Conservation (phyloP, 2,113 vertebrate species). For the Lynx canadensis region DNA sequence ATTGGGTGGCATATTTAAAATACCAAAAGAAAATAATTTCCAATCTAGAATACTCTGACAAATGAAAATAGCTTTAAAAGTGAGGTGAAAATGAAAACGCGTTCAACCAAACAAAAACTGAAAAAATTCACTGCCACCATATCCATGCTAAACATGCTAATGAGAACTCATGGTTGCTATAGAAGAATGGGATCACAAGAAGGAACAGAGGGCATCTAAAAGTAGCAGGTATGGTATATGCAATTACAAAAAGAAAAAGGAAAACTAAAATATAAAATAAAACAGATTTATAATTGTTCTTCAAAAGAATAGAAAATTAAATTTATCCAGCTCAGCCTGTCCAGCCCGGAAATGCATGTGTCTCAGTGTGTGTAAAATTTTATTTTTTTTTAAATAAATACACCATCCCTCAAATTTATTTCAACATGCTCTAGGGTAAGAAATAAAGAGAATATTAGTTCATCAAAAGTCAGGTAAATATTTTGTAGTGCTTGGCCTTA, state of each 20-base stretch:
- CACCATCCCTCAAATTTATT: background rate
- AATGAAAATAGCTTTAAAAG: background rate
- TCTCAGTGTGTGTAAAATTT: background rate
- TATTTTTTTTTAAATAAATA: background rate
- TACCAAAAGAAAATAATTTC: background rate
- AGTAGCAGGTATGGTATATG: fast-evolving
- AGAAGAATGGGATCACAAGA: too few relatives aligned
- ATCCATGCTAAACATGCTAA: background rate
- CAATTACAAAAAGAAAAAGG: background rate
- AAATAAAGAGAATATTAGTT: background rate
- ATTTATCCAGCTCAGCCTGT: background rate
- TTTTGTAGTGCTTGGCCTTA: background rate
- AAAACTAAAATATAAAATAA: background rate
- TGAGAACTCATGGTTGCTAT: background rate
- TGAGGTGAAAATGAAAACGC: background rate
- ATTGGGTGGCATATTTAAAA: background rate
- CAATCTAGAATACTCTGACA: background rate
- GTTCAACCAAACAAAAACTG: background rate
- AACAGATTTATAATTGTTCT: background rate
- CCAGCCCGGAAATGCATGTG: background rate
- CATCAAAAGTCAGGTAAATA: background rate
- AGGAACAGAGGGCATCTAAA: background rate
- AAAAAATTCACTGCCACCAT: background rate
- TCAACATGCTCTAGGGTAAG: background rate
- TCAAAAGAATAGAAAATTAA: background rate